A percentile compares a stretch with the other conserved stretches of the same genome.
These are phyloP conservation scores for Neolamprologus falcicula DNA, from an alignment of 2,113 vertebrate species.

Conservation along the genomic window DNA sequence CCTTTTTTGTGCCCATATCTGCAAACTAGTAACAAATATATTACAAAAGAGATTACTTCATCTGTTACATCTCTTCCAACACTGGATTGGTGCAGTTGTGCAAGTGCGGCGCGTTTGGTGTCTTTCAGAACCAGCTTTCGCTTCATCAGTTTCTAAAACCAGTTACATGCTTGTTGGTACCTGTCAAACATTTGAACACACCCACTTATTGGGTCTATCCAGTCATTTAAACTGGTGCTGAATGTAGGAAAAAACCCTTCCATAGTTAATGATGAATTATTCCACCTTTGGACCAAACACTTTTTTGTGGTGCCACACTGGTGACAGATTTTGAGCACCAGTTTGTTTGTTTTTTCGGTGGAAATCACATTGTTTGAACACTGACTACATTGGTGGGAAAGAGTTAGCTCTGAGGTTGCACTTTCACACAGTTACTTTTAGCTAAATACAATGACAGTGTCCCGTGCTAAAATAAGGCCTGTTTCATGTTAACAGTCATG, in stretches of 20 bases:
- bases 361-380: background rate
- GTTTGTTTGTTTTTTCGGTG: background rate
- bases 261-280: background rate
- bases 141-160: background rate
- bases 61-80: background rate
- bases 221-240: background rate
- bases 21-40: background rate
- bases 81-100: background rate
- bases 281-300: background rate
- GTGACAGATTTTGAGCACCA: background rate
- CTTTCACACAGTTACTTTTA: background rate
- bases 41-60: background rate
- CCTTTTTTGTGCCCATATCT: background rate
- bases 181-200: background rate
- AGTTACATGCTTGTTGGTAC: background rate
- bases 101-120: background rate
- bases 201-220: background rate
- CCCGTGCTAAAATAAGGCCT: background rate
- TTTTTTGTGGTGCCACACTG: background rate
- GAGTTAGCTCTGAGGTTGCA: background rate
- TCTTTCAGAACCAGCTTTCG: background rate
- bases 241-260: background rate
- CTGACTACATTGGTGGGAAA: background rate
- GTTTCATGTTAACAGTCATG: background rate
- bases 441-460: background rate